Evolutionary conservation across 2,113 vertebrate genomes (phyloP).

Genomic region (Apteryx owenii): DNA sequence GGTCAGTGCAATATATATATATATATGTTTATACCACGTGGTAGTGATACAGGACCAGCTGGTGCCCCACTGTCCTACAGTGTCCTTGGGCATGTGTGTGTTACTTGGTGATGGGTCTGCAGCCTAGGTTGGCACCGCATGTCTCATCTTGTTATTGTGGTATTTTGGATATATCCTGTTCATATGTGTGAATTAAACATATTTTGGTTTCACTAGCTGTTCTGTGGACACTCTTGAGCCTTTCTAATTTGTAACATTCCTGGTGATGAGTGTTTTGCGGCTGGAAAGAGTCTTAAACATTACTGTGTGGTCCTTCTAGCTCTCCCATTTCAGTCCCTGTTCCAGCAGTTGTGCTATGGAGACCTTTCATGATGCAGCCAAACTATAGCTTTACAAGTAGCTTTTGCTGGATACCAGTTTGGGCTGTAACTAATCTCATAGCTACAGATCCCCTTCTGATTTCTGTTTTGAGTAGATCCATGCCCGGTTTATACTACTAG

Average conservation of each 20-base stretch:
- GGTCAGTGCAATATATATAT: not conserved
- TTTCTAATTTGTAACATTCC: not conserved
- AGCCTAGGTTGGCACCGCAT: not conserved
- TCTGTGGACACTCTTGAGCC: not conserved
- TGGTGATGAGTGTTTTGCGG: not conserved
- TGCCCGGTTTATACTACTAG: not conserved
- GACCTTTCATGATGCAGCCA: not conserved
- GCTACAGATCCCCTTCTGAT: not conserved
- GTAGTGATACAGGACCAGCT: accelerated
- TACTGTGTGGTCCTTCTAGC: not conserved
- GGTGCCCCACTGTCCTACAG: not conserved
- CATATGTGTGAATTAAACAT: not conserved
- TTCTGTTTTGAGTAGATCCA: not conserved
- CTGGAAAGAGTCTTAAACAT: not conserved
- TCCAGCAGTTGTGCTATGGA: not conserved
- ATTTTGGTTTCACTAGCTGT: not conserved
- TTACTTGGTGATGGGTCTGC: not conserved
- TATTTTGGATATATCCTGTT: not conserved
- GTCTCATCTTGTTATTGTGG: not conserved
- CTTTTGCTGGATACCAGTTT: not conserved
- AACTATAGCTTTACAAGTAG: not conserved
- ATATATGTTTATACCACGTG: accelerated
- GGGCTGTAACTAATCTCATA: not conserved
- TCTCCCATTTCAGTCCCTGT: too few relatives aligned
- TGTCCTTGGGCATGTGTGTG: not conserved